Percentiles rank a stretch among this genome's conserved stretches.
phyloP scores from a whole-genome alignment of 2,797 vertebrate genomes.

The Pangasius sanitwongsei region DNA sequence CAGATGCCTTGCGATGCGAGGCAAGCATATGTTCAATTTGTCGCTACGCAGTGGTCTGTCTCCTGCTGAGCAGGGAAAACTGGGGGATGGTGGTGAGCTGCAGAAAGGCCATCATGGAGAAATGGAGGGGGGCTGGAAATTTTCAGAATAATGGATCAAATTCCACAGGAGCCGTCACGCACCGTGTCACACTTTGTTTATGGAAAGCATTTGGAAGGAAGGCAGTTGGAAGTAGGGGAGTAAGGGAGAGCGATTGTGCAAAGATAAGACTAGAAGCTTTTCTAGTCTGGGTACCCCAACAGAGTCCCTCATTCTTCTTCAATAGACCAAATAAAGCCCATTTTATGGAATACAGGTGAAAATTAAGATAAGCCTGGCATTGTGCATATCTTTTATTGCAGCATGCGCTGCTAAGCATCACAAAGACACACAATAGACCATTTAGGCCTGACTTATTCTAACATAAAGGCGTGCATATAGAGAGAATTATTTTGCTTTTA shows the following conservation, averaged over 20 bases:
- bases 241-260: background rate
- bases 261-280: background rate
- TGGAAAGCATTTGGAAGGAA: background rate
- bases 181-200: conserved; percentile 41
- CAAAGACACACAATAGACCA: background rate
- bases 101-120: conserved; percentile 28
- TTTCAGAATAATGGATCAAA: conserved; percentile 42
- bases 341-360: conserved; percentile 2
- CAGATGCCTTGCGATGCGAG: conserved; percentile 9
- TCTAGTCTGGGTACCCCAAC: background rate
- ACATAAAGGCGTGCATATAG: background rate
- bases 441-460: background rate
- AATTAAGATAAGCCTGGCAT: conserved; percentile 13
- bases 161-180: conserved; percentile 32
- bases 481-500: background rate
- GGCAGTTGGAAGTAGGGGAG: background rate
- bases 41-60: background rate
- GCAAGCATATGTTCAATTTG: conserved; percentile 37
- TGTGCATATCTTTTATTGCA: background rate
- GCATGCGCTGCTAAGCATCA: background rate
- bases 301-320: background rate
- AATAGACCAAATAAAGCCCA: background rate
- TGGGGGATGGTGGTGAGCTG: conserved; percentile 11
- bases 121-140: conserved; percentile 6
- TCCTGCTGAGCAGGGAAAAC: conserved; percentile 9